Evolutionary conservation across 2,113 vertebrate genomes (phyloP).

Genomic region (Sterrhoptilus dennistouni): DNA sequence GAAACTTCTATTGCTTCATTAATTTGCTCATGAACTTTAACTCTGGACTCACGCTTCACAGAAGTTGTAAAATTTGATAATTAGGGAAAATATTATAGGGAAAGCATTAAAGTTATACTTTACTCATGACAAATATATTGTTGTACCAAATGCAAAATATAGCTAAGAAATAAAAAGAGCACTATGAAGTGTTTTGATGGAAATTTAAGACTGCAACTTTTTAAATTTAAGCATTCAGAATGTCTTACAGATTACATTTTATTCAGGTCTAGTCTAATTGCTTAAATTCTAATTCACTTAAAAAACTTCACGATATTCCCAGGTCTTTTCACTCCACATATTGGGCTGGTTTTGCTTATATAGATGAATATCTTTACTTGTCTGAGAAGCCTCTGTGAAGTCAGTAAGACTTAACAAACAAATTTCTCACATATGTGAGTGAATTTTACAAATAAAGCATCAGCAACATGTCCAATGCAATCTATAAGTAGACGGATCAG

Average conservation of each 20-base stretch:
- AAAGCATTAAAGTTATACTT: background rate
- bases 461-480: background rate
- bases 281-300: background rate
- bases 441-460: conserved; percentile 45
- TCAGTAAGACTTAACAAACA: background rate
- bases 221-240: background rate
- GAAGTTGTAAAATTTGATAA: background rate
- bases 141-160: background rate
- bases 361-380: background rate
- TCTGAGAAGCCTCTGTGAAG: background rate
- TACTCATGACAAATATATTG: background rate
- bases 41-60: background rate
- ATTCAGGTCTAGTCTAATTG: background rate
- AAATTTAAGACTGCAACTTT: background rate
- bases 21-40: background rate
- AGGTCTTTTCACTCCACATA: background rate
- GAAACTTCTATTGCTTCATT: background rate
- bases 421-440: conserved; percentile 11
- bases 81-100: background rate
- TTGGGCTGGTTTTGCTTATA: background rate
- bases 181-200: background rate
- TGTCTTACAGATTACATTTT: background rate
- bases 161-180: background rate
- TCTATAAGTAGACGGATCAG: background rate
- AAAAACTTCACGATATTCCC: background rate